phyloP scores from a whole-genome alignment of 2,113 vertebrate genomes.

The Dasypus novemcinctus region DNA sequence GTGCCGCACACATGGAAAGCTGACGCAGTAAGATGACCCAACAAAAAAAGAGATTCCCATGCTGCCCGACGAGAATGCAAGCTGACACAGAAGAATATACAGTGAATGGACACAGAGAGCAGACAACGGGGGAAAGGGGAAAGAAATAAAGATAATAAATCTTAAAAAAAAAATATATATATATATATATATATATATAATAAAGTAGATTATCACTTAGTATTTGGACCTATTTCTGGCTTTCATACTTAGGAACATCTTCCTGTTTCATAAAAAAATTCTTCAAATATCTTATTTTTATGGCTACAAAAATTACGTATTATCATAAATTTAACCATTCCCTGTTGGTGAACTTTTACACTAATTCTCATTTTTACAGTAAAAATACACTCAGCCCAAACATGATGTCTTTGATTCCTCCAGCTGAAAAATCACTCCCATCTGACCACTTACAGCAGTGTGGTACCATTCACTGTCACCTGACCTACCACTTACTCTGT shows the following conservation, averaged over 20 bases:
- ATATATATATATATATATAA: background rate
- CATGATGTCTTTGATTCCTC: background rate
- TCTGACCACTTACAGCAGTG: background rate
- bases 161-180: background rate
- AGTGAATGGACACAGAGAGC: too few relatives aligned
- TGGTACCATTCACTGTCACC: background rate
- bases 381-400: background rate
- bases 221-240: background rate
- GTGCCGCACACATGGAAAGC: too few relatives aligned
- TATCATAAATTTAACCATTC: background rate
- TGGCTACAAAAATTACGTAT: background rate
- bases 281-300: slow-evolving; percentile 32
- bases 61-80: too few relatives aligned
- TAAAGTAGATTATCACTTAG: background rate
- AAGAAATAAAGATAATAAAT: too few relatives aligned
- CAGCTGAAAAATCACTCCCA: background rate
- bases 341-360: background rate
- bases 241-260: background rate
- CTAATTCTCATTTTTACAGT: background rate
- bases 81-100: too few relatives aligned
- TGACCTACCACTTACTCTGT: background rate
- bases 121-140: too few relatives aligned
- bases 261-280: background rate
- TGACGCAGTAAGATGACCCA: too few relatives aligned
- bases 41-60: too few relatives aligned